These are phyloP conservation scores for Lethenteron camtschaticum DNA, from an alignment of 2,113 vertebrate species.

Conservation along the genomic window DNA sequence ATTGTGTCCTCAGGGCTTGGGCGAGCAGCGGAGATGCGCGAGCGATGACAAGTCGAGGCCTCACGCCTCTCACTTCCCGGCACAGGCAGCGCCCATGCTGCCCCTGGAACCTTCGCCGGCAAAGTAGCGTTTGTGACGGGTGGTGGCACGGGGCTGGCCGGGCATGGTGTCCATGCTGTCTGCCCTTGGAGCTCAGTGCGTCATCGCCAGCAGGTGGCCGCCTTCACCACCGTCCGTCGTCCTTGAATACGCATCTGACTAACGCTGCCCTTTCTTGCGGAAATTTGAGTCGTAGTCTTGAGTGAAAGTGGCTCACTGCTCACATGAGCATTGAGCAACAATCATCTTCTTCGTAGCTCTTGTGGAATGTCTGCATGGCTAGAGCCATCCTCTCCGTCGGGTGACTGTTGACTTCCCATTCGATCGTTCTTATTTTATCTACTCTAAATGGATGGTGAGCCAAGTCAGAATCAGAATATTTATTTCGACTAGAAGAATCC, in stretches of 20 bases:
- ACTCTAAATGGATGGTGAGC: no score
- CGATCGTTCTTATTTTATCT: no score
- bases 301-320: neutral
- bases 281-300: neutral
- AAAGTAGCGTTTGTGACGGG: slow-evolving; percentile 73
- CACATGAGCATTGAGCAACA: neutral
- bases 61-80: slow-evolving; percentile 30
- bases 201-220: slow-evolving; percentile 66
- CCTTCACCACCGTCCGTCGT: neutral
- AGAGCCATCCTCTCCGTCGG: no score
- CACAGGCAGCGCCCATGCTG: slow-evolving; percentile 38
- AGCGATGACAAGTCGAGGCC: slow-evolving; percentile 6
- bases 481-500: no score
- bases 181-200: slow-evolving; percentile 47
- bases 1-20: no score
- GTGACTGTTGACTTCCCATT: no score
- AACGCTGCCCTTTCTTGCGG: neutral
- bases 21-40: no score
- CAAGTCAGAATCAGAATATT: no score
- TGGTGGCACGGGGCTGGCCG: slow-evolving; percentile 66
- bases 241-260: neutral
- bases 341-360: neutral
- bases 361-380: no score
- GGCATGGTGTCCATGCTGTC: slow-evolving; percentile 53
- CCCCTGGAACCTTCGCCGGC: slow-evolving; percentile 38